Percentiles rank a stretch among this genome's conserved stretches.
These are phyloP conservation scores for Montipora capricornis DNA, from an alignment of 64 coral and sea anemone species.

Conservation along the genomic window DNA sequence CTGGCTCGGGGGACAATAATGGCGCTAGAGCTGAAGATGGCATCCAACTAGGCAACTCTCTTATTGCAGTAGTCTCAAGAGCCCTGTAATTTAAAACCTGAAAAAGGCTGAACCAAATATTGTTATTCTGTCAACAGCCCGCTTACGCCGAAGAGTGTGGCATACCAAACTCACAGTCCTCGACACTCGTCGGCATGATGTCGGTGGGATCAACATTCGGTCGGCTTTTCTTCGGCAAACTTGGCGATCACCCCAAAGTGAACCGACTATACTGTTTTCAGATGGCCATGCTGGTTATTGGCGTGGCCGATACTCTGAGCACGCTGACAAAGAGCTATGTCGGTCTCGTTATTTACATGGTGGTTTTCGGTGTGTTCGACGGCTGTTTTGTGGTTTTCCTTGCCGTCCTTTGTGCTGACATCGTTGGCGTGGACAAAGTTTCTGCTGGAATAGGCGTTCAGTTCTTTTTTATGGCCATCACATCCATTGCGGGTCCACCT, in stretches of 20 bases:
- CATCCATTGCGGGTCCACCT: slow-evolving; percentile 87
- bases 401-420: slow-evolving; percentile 88
- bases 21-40: too few relatives aligned
- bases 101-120: not conserved
- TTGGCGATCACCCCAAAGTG: slow-evolving; percentile 88
- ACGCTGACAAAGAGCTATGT: slow-evolving; percentile 85
- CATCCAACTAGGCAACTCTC: too few relatives aligned
- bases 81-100: not conserved
- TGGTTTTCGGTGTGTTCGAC: slow-evolving; percentile 93
- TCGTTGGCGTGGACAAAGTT: slow-evolving; percentile 84
- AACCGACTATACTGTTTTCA: slow-evolving; percentile 94
- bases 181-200: slow-evolving; percentile 94
- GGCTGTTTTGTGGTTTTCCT: slow-evolving; percentile 93
- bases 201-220: slow-evolving; percentile 96
- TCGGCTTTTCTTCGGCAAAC: slow-evolving; percentile 95
- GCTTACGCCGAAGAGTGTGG: slow-evolving; percentile 87
- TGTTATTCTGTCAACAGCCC: slow-evolving; percentile 52
- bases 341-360: slow-evolving; percentile 90
- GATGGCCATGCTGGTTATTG: slow-evolving; percentile 82
- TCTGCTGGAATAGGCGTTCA: slow-evolving; percentile 92
- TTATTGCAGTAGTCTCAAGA: too few relatives aligned
- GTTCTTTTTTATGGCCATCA: slow-evolving; percentile 96
- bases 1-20: too few relatives aligned
- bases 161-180: slow-evolving; percentile 70
- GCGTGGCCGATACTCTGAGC: slow-evolving; percentile 75